Evolutionary conservation across 2,888 invertebrate genomes (phyloP).

Genomic region (Cataglyphis altisquamis): DNA sequence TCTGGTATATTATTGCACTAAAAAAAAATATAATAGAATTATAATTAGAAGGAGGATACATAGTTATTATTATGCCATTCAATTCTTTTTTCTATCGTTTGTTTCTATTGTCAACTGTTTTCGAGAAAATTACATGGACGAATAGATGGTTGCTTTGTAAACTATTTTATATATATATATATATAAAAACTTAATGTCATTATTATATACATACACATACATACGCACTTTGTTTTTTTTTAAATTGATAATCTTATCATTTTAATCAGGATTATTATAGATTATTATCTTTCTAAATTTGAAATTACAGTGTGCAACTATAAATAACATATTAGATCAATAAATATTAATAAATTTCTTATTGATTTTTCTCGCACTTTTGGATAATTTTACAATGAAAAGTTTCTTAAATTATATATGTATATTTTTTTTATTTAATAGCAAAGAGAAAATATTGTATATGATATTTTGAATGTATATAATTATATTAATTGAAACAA

Average conservation of each 20-base stretch:
- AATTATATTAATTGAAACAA: constrained; percentile 42
- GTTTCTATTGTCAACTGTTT: too few relatives aligned
- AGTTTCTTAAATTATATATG: constrained; percentile 40
- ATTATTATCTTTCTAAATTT: constrained; percentile 1
- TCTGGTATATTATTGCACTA: too few relatives aligned
- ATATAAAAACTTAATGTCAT: too few relatives aligned
- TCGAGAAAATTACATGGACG: too few relatives aligned
- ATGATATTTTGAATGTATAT: constrained; percentile 49
- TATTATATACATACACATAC: background rate
- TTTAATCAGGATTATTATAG: constrained; percentile 13
- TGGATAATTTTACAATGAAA: constrained; percentile 16
- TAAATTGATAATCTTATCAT: constrained; percentile 4
- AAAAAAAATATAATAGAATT: too few relatives aligned
- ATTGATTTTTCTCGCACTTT: background rate
- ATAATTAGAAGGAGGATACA: too few relatives aligned
- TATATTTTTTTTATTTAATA: constrained; percentile 47
- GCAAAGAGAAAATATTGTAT: constrained; percentile 46
- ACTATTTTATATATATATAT: too few relatives aligned
- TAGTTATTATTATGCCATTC: too few relatives aligned
- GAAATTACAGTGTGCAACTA: constrained; percentile 14
- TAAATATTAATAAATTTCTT: constrained; percentile 28
- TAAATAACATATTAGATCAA: constrained; percentile 4
- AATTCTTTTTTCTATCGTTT: too few relatives aligned
- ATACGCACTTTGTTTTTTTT: background rate
- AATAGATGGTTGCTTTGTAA: too few relatives aligned